Base-by-base conservation (phyloP, 2,888 invertebrate species). In the Plagodis dolabraria region DNA sequence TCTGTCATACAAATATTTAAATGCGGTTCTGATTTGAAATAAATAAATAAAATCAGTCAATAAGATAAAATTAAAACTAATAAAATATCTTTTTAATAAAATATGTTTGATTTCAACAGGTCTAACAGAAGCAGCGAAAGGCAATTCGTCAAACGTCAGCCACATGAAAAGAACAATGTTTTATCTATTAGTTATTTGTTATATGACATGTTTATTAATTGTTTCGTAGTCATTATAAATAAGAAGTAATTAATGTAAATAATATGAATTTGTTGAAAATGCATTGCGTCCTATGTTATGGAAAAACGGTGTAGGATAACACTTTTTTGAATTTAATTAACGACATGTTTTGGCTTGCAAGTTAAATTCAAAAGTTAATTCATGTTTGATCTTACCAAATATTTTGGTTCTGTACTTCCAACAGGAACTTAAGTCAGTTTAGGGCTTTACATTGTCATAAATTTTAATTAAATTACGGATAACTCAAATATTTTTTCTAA, bases 91-190 rank as follows among this genome's bases (percentile, higher is more conserved):
- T 8, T n/a, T n/a, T n/a, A n/a, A n/a, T 9, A 42, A 42, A 8
- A 43, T 34, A 40, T 43, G 2, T 40, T n/a, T 47, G 6, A 33
- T 38, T 53, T 6, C 38, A 40, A 43, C 87, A 92, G 92, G 92
- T 84, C 83, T 92, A 0, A 92, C 92, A 2, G 92, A 91, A 76
- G 85, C 85, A 0, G 90, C 89, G 0, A 92, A 91, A 70, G 89
- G 85, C 1, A 78, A 79, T 59, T 75, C 83, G 0, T 67, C 79
- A 46, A 74, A 65, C 46, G 67, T 65, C 60, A 68, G 76, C 47
- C 70, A 73, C 60, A 69, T 72, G 58, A 74, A 79, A 70, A 77
- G 79, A 71, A 82, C 74, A 47, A 67, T 85, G 63, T 72, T 86
- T 64, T 66, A 75, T 47, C 48, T 83, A 54, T 58, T 83, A 66